A percentile compares a stretch with the other conserved stretches of the same genome.
These are phyloP conservation scores for Priocnemis perturbator DNA, from an alignment of 2,888 invertebrate genomes.

Conservation along the genomic window DNA sequence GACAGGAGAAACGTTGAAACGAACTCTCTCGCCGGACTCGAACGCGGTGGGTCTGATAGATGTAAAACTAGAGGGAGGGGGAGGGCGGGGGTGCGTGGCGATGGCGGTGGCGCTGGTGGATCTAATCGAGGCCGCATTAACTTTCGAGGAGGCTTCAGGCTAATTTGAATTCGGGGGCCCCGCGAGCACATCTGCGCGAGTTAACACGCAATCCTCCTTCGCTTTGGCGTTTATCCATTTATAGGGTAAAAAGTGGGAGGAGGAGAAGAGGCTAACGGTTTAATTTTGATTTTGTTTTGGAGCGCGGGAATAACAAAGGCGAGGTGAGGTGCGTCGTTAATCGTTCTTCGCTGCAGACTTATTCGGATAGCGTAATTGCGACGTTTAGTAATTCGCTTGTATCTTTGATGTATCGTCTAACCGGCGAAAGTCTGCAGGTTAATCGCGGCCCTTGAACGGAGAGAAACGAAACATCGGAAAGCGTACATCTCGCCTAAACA, in stretches of 20 bases:
- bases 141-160: constrained; percentile 20
- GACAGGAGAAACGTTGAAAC: constrained; percentile 5
- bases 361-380: too few species aligned
- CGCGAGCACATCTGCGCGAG: constrained; percentile 19
- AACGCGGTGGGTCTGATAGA: constrained; percentile 11
- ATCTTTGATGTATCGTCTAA: too few species aligned
- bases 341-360: too few species aligned
- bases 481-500: too few species aligned
- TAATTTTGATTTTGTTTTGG: not conserved
- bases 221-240: constrained; percentile 11
- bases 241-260: constrained; percentile 14
- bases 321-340: too few species aligned
- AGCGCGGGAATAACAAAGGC: too few species aligned
- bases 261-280: constrained; percentile 2
- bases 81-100: too few species aligned
- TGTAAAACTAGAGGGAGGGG: constrained; percentile 6
- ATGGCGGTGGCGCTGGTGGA: not conserved
- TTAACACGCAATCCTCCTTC: constrained; percentile 20
- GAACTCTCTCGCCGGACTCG: constrained; percentile 4
- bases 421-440: too few species aligned
- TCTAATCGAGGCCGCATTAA: constrained; percentile 21
- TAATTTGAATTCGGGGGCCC: constrained; percentile 26
- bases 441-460: too few species aligned
- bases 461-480: too few species aligned
- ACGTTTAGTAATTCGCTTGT: too few species aligned